Base-by-base conservation (phyloP, 2,113 vertebrate species). In the Elanoides forficatus region DNA sequence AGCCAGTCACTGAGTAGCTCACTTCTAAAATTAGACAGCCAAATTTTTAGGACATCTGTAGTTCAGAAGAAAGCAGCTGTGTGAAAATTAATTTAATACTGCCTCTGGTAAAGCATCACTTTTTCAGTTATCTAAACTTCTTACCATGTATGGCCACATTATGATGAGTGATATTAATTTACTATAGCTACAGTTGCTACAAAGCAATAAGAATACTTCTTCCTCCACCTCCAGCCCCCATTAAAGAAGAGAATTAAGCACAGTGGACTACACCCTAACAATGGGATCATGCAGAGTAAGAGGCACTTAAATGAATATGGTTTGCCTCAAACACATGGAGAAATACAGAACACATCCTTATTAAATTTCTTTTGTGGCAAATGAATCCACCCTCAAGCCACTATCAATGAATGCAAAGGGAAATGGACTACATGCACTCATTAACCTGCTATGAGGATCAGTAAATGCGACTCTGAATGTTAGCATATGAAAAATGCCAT, bases 31-130 rank as follows among this genome's bases (percentile, higher is more conserved):
- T 95, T 90, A 95, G 76, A 67, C 55, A 88, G 73, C 13, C 70
- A 68, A 43, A 48, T 75, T 86, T 95, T 95, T 90, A 96, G 88
- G 84, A 93, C 91, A 73, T 90, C 93, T 91, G 86, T 82, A 95
- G 45, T 88, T 94, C 66, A 88, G 74, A 91, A 95, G 48, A 79
- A 86, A 83, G 78, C 91, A 94, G 71, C 94, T 97, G 86, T 72
- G 76, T 91, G 80, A 60, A 92, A 91, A 75, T 96, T 90, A 95
- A 92, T 94, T 95, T 94, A 95, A 94, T 95, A 87, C 8, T 73
- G 91, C 62, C 67, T 94, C 83, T 97, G 86, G 93, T 91, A 97
- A 95, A 91, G n/a, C 66, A 87, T 95, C 83, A 73, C 55, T 95
- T 94, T 90, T 73, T 86, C 66, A 94, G 91, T 94, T 97, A 94